Base-by-base conservation (phyloP, 92 coral and sea anemone species). In the Zoanthus sansibaricus region DNA sequence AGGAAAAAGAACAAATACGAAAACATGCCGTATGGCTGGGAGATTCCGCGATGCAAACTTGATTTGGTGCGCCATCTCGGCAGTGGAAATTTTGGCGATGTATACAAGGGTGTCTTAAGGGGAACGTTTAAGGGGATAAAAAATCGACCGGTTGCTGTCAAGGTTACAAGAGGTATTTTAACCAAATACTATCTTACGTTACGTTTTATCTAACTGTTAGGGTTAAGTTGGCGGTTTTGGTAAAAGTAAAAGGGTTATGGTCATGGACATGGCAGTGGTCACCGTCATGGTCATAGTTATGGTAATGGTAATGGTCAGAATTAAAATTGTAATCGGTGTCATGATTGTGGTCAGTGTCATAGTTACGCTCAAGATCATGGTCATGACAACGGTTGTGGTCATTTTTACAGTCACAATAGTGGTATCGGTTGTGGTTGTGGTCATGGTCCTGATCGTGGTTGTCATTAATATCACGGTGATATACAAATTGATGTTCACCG, bases 11-110 rank as follows among this genome's bases (percentile, higher is more conserved):
- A 78, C 13, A 78, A 78, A 32, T 78, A 78, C 71, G 71, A 78
- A 46, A 78, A 78, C 56, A 78, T 61, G 83, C 83, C 83, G 54
- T 78, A 78, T 61, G 83, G 83, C 32, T 84, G 88, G 88, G 88
- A 84, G 72, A 72, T 73, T 42, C 88, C 88, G 4, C 78, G 82
- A 18, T 75, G 72, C 44, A 72, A 48, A n/a, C 70, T 84, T 49
- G 88, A 72, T 11, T 33, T 84, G 55, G 80, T 84, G 44, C 75
- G 54, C 13, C 56, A 72, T 25, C 69, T 84, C 15, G 88, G 88
- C 16, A 76, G 80, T 72, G 88, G 82, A 31, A 84, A 55, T 56
- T 84, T 84, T 66, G 88, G 82, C 10, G 55, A 55, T 31, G 88
- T 84, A 45, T 72, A 71, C 82, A 76, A 78, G 17, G 83, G 83